Evolutionary conservation across 2,113 vertebrate genomes (phyloP).

Genomic region (Semnornis frantzii): DNA sequence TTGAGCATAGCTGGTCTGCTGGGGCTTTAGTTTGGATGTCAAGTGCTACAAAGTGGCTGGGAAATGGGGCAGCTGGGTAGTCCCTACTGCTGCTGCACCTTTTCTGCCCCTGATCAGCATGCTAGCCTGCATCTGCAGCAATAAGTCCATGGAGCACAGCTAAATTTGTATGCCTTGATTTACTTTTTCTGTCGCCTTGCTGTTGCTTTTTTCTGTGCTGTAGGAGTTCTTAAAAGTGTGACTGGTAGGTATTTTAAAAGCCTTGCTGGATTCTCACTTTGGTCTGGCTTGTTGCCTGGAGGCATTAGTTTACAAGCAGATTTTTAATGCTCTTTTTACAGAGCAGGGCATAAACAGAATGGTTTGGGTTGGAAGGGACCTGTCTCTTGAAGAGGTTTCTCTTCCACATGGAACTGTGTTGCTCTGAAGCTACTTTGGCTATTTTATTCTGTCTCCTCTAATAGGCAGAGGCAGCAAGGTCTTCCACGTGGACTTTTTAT

Average conservation of each 20-base stretch:
- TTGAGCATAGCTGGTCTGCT: background rate
- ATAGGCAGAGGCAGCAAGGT: background rate
- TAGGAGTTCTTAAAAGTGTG: background rate
- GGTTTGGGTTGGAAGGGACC: too few relatives aligned
- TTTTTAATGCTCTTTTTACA: background rate
- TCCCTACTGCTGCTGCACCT: background rate
- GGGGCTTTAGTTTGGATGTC: accelerated
- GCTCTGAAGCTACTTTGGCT: background rate
- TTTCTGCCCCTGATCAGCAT: background rate
- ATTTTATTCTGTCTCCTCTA: background rate
- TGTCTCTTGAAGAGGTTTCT: background rate
- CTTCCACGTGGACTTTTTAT: background rate
- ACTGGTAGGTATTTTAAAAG: background rate
- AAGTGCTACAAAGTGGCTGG: background rate
- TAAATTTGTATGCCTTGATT: too few relatives aligned
- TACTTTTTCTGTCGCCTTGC: background rate
- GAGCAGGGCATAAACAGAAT: too few relatives aligned
- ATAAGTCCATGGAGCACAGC: accelerated
- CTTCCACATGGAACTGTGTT: background rate
- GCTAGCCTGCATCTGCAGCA: background rate
- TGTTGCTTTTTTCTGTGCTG: background rate
- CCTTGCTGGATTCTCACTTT: background rate
- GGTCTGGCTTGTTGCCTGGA: background rate
- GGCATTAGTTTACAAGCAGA: background rate
- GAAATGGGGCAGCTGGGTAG: background rate